Evolutionary conservation across 1,140 invertebrate genomes (phyloP).

Genomic region (Dryas iulia): DNA sequence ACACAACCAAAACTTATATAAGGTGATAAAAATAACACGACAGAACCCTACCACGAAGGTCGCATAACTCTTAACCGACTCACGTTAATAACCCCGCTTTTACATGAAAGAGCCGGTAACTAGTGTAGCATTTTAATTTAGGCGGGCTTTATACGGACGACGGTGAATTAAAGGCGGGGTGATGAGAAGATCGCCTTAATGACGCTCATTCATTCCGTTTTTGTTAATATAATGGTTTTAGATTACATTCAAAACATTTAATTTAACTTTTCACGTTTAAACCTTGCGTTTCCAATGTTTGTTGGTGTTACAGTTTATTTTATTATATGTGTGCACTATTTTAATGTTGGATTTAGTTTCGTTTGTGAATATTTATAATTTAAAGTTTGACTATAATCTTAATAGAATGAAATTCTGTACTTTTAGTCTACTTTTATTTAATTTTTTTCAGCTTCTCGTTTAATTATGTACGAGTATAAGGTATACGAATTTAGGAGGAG

Average conservation of each 20-base stretch:
- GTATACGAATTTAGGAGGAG: too few species aligned
- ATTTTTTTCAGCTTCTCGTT: too few species aligned
- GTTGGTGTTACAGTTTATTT: too few species aligned
- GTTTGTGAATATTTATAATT: too few species aligned
- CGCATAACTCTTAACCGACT: constrained; percentile 1
- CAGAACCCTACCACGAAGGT: neutral
- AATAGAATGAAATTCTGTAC: too few species aligned
- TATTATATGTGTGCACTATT: too few species aligned
- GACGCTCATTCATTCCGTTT: constrained; percentile 11
- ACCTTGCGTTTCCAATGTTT: neutral
- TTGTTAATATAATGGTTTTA: constrained; percentile 15
- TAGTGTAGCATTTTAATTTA: constrained; percentile 26
- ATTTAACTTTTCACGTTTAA: neutral
- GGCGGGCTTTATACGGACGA: constrained; percentile 16
- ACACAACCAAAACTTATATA: too few species aligned
- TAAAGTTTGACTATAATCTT: too few species aligned
- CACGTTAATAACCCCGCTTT: constrained; percentile 13
- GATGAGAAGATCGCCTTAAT: constrained; percentile 22
- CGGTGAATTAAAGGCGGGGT: constrained; percentile 18
- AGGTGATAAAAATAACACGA: neutral
- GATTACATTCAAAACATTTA: neutral
- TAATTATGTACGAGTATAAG: too few species aligned
- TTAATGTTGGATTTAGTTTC: too few species aligned
- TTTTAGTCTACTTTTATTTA: too few species aligned
- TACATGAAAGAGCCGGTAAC: constrained; percentile 13